These are phyloP conservation scores for Deroptyus accipitrinus DNA, from an alignment of 2,113 vertebrate species.

Conservation along the genomic window DNA sequence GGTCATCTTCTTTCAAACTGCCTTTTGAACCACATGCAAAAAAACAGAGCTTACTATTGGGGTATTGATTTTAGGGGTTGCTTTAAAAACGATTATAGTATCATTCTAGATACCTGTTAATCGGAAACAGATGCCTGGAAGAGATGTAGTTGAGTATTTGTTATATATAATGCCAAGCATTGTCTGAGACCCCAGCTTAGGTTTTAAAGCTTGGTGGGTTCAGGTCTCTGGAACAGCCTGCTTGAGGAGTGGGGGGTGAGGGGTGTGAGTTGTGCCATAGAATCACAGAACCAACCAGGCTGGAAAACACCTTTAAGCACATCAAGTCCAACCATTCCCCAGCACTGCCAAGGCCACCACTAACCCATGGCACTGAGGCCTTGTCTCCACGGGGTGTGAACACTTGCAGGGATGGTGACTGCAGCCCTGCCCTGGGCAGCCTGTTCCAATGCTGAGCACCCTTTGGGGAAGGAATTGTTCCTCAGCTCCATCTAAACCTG, in stretches of 20 bases:
- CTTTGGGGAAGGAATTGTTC: too few relatives aligned
- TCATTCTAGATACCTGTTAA: not conserved
- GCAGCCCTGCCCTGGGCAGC: too few relatives aligned
- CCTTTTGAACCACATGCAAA: not conserved
- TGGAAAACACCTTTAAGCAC: not conserved
- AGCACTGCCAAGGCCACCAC: not conserved
- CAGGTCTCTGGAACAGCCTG: not conserved
- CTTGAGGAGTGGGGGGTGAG: not conserved
- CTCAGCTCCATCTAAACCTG: not conserved
- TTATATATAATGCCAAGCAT: not conserved
- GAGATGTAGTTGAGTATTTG: not conserved
- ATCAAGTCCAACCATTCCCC: not conserved
- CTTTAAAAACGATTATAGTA: not conserved
- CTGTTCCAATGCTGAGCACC: too few relatives aligned
- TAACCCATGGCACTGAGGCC: not conserved
- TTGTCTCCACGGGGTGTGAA: rapidly evolving
- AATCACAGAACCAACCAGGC: not conserved
- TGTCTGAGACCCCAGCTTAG: not conserved
- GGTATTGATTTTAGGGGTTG: constrained; percentile 32
- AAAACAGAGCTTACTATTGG: not conserved
- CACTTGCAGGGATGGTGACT: not conserved
- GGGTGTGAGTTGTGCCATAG: not conserved
- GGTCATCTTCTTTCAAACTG: constrained; percentile 2
- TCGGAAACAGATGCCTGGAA: not conserved
- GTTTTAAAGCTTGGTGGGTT: not conserved